A percentile compares a stretch with the other conserved stretches of the same genome.
Conservation (phyloP, 2,113 vertebrate genomes). For the Scopus umbretta region DNA sequence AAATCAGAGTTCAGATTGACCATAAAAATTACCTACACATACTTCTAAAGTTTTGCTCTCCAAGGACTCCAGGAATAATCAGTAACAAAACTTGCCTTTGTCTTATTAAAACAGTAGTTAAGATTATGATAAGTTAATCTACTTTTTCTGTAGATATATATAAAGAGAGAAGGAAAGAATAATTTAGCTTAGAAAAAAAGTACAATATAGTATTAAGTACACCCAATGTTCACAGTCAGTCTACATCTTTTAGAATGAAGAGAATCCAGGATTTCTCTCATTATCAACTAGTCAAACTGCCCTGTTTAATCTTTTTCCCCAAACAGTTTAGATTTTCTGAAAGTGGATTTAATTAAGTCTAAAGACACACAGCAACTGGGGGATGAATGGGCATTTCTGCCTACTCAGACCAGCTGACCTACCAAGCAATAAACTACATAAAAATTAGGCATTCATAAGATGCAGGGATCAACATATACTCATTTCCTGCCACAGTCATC, state of each 20-base stretch:
- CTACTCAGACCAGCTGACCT: neutral
- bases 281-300: constrained; percentile 49
- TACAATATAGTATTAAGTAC: neutral
- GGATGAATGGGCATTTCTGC: neutral
- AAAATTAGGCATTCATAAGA: neutral
- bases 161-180: neutral
- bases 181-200: neutral
- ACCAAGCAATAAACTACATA: neutral
- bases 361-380: constrained; percentile 14
- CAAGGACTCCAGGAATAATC: neutral
- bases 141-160: neutral
- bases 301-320: constrained; percentile 42
- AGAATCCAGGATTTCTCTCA: constrained; percentile 15
- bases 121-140: neutral
- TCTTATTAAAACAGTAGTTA: neutral
- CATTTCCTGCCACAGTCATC: neutral
- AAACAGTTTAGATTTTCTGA: constrained; percentile 41
- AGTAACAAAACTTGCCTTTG: neutral
- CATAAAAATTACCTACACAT: neutral
- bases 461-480: neutral
- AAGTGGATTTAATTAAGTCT: constrained; percentile 39
- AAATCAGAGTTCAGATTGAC: neutral
- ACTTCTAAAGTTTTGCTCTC: neutral
- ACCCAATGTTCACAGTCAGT: neutral
- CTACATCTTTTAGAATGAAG: neutral